Evolutionary conservation across 1,140 invertebrate genomes (phyloP).

Genomic region (Lepidurus couesii): DNA sequence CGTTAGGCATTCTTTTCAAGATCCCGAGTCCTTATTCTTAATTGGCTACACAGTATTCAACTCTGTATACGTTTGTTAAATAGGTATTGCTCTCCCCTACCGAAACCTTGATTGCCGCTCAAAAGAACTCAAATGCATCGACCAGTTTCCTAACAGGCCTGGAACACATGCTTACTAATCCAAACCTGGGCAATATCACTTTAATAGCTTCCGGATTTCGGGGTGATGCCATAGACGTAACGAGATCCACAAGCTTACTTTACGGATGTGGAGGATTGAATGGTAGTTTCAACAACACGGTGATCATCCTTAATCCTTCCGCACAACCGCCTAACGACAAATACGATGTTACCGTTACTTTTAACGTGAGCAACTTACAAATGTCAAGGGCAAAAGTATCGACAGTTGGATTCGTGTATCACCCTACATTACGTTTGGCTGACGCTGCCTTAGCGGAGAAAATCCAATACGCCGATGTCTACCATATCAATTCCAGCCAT

Average conservation of each 20-base stretch:
- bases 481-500: background rate
- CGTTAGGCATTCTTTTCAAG: no score
- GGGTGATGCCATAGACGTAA: background rate
- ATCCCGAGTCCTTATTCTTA: no score
- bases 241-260: background rate
- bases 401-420: background rate
- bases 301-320: background rate
- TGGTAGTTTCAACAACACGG: background rate
- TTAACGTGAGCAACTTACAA: background rate
- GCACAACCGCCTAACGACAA: background rate
- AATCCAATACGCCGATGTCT: background rate
- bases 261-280: background rate
- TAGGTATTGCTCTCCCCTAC: background rate
- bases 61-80: background rate
- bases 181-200: background rate
- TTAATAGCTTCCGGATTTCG: background rate
- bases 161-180: background rate
- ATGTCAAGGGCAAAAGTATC: background rate
- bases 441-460: background rate
- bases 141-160: background rate
- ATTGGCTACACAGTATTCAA: background rate
- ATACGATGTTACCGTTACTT: background rate
- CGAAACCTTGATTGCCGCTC: background rate
- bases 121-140: background rate
- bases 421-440: background rate